Evolutionary conservation across 2,888 invertebrate genomes (phyloP).

Genomic region (Julus scandinavius): DNA sequence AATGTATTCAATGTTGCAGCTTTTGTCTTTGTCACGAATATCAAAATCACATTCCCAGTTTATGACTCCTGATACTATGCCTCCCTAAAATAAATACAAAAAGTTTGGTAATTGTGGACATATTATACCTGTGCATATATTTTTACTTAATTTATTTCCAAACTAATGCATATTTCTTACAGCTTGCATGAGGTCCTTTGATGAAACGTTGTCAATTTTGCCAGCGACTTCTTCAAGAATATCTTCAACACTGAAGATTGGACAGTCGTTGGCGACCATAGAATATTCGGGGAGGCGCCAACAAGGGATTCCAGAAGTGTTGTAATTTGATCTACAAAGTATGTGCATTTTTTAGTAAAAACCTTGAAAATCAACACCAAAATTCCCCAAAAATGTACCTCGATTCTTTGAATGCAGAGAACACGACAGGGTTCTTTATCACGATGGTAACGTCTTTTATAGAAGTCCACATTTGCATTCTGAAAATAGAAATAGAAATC

Average conservation of each 20-base stretch:
- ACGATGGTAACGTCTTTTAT: background rate
- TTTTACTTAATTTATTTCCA: too few species aligned
- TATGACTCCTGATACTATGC: background rate
- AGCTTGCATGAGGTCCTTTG: conserved; percentile 10
- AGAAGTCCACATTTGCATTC: background rate
- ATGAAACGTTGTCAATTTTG: background rate
- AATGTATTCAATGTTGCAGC: background rate
- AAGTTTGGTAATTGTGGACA: too few species aligned
- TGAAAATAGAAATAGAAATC: background rate
- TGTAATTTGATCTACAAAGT: background rate
- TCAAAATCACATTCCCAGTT: background rate
- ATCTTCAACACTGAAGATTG: background rate
- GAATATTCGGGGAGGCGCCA: background rate
- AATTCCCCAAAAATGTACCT: background rate
- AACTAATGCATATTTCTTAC: too few species aligned
- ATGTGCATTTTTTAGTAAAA: too few species aligned
- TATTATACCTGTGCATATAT: too few species aligned
- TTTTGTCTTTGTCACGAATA: background rate
- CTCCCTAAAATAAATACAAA: background rate
- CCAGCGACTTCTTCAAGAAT: background rate
- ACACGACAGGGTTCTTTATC: background rate
- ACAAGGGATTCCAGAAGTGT: background rate
- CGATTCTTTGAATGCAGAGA: background rate
- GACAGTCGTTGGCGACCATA: background rate
- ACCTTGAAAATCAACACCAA: background rate